Base-by-base conservation (phyloP, 2,113 vertebrate species). In the Tyto alba region DNA sequence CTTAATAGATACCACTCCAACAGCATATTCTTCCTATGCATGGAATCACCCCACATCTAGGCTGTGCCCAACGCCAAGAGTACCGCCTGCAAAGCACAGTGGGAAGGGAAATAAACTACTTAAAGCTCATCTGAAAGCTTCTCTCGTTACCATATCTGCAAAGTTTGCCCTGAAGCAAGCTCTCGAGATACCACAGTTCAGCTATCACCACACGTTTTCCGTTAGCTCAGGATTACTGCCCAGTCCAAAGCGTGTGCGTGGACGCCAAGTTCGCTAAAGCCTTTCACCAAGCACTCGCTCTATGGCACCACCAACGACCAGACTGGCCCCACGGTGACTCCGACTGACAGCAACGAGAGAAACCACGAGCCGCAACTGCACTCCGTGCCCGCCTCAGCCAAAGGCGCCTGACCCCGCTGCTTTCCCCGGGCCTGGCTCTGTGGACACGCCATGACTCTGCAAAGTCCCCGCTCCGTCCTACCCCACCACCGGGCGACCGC, bases 391-490 rank as follows among this genome's bases (percentile, higher is more conserved):
- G 16, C 1, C 14, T 34, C 27, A 12, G 36, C 2, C 3, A 7
- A n/a, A 53, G 9, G 4, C 6, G 4, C 17, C 22, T 3, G n/a
- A 21, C 4, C 9, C 47, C 22, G 9, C 3, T 13, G 8, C 41
- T 23, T 13, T 48, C 25, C 68, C 55, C 34, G 52, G 78, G 84
- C 89, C 88, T 29, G 13, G 60, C 36, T 38, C 53, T 19, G 11
- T 41, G 10, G 43, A 48, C 27, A 56, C 71, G 16, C 53, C 43
- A 96, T 98, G 97, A 98, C 97, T 96, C 89, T 95, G 97, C 97
- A 98, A 95, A 97, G 89, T 72, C 38, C 20, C 13, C 22, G 2
- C 40, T 29, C 6, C 32, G 3, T 22, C 2, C 7, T 6, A 26
- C 0, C 0, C 25, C 13, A 4, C 8, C 9, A 2, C 38, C 27